phyloP scores from a whole-genome alignment of 2,888 invertebrate species.

The Habroteleia sp. region DNA sequence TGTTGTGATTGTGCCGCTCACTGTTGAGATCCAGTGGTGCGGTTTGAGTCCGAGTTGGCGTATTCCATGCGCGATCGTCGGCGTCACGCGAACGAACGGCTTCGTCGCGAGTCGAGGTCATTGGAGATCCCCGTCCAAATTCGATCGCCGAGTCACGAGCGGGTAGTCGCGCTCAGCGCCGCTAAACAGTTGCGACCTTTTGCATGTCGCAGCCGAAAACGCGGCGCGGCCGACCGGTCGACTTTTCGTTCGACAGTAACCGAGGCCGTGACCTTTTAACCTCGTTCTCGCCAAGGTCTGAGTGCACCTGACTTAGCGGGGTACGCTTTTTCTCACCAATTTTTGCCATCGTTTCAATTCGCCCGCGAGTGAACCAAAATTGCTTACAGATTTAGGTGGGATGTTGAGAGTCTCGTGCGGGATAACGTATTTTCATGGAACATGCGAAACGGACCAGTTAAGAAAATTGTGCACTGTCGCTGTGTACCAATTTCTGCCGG shows the following conservation, averaged over 20 bases:
- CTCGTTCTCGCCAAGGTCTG: conserved; percentile 60
- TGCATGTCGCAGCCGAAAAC: conserved; percentile 45
- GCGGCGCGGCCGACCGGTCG: conserved; percentile 42
- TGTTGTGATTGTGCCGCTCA: conserved; percentile 28
- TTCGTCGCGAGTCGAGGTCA: conserved; percentile 57
- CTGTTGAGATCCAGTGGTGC: neutral
- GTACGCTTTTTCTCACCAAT: conserved; percentile 16
- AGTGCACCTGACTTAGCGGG: conserved; percentile 57
- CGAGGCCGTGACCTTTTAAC: conserved; percentile 65
- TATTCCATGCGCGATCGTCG: conserved; percentile 24
- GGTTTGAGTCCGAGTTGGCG: neutral
- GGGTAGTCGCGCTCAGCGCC: conserved; percentile 23
- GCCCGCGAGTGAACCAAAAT: too few species aligned
- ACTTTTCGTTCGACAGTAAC: conserved; percentile 22
- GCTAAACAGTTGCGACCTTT: conserved; percentile 31
- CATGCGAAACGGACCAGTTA: too few species aligned
- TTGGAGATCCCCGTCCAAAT: conserved; percentile 41
- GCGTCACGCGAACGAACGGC: conserved; percentile 35
- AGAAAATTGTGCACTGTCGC: too few species aligned
- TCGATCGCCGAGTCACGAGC: conserved; percentile 38
- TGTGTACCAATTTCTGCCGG: too few species aligned
- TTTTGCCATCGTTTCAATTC: too few species aligned
- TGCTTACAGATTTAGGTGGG: neutral
- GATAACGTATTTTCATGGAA: neutral
- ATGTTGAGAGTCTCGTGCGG: conserved; percentile 3